These are phyloP conservation scores for Entomyzon cyanotis DNA, from an alignment of 2,113 vertebrate genomes.

Conservation along the genomic window DNA sequence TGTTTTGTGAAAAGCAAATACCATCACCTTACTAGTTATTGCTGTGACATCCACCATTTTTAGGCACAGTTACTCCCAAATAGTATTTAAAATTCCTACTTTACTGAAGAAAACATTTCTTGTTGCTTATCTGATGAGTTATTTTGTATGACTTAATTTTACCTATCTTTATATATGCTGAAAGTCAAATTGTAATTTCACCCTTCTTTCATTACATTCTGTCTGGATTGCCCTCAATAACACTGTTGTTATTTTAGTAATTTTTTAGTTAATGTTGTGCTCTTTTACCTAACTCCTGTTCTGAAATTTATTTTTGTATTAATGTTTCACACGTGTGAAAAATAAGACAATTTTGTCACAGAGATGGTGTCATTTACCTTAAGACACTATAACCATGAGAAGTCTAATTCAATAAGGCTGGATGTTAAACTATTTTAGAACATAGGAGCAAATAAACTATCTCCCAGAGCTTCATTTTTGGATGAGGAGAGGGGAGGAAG, in stretches of 20 bases:
- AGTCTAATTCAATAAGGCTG: not conserved
- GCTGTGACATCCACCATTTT: not conserved
- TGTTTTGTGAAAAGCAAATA: not conserved
- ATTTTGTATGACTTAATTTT: not conserved
- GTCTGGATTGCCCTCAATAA: not conserved
- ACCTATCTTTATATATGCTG: not conserved
- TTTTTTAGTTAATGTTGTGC: not conserved
- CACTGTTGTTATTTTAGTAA: not conserved
- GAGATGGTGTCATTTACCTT: not conserved
- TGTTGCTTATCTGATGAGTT: not conserved
- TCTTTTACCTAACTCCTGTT: not conserved
- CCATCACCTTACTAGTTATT: not conserved
- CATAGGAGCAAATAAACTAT: not conserved
- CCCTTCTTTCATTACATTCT: not conserved
- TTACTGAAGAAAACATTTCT: not conserved
- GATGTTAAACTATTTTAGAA: not conserved
- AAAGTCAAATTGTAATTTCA: not conserved
- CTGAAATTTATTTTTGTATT: not conserved
- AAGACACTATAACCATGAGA: not conserved
- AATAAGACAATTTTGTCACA: not conserved
- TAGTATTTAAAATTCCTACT: not conserved
- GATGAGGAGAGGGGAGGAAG: accelerated
- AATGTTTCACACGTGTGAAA: not conserved
- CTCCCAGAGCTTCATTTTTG: not conserved
- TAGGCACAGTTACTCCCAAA: not conserved